Conservation (phyloP, 2,113 vertebrate genomes). For the Tor tambroides region DNA sequence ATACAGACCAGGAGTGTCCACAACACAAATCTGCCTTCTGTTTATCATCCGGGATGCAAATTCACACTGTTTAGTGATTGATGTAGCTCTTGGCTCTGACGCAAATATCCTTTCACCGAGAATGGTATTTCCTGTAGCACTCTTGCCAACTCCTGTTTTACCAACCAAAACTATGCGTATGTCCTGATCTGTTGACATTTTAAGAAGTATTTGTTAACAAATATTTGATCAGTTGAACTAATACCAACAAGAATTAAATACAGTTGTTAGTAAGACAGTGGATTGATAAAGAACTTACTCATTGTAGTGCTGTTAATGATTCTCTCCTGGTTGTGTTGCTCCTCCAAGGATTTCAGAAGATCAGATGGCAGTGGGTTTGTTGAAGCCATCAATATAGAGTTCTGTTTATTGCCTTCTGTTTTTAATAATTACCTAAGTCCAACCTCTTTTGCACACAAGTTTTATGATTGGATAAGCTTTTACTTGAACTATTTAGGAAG, state of each 20-base stretch:
- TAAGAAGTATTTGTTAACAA: neutral
- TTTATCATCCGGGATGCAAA: neutral
- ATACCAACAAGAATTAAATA: no score
- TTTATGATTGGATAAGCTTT: neutral
- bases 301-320: neutral
- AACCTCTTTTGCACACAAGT: neutral
- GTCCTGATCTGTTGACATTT: neutral
- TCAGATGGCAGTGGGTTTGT: neutral
- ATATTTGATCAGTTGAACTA: no score
- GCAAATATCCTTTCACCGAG: neutral
- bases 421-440: neutral
- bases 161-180: slow-evolving; percentile 35
- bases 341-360: neutral
- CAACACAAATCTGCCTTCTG: neutral
- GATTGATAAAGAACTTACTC: neutral
- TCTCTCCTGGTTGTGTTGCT: neutral
- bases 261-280: no score
- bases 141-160: slow-evolving; percentile 49
- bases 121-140: slow-evolving; percentile 49
- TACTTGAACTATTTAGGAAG: neutral
- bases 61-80: slow-evolving; percentile 20
- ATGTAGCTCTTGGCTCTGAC: neutral
- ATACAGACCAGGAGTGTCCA: slow-evolving; percentile 46
- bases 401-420: neutral
- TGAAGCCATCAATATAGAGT: neutral